Base-by-base conservation (phyloP, 1,140 invertebrate species). In the Vanessa atalanta region DNA sequence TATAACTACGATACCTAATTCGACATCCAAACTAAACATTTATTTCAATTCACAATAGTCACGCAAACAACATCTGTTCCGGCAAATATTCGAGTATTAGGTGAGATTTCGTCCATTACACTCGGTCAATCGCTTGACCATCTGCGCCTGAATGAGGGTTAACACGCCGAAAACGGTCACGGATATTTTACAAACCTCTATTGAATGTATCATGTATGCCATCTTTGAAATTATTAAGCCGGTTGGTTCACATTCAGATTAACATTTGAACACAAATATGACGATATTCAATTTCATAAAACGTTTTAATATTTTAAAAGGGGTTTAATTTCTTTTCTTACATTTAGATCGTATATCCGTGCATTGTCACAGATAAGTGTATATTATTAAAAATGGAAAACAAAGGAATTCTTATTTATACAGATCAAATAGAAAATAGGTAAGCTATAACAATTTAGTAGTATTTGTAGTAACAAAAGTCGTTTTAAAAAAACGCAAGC, bases 1-100 rank as follows among this genome's bases (percentile, higher is more conserved):
- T 61, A 61, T 61, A 8, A 15, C 26, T 26, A 64, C 60, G 61
- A 47, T 23, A 12, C 7, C 47, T 70, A 70, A 70, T 70, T 31
- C 57, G 20, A 14, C 55, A 48, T 61, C 43, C 8, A 70, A 70
- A 70, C n/a, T 26, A 70, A 70, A 70, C 68, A 63, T 70, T 70
- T 70, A 70, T 63, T 63, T 70, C 68, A 70, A 70, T 63, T 61
- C 57, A 70, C 68, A 70, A 70, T 63, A 63, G 68, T 63, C 68
- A 70, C 68, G 68, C 55, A 31, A 70, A 70, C 23, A 70, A 70
- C 68, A 70, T 70, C 68, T 70, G 68, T 63, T 70, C 57, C 8
- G 14, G 55, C 68, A 63, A 61, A 70, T 70, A 70, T 70, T 70
- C 68, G 68, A 47, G 68, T 70, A 70, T 70, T 70, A 70, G 68